Percentiles rank a stretch among this genome's conserved stretches.
Conservation (phyloP, 2,888 invertebrate species). For the Thera britannica region DNA sequence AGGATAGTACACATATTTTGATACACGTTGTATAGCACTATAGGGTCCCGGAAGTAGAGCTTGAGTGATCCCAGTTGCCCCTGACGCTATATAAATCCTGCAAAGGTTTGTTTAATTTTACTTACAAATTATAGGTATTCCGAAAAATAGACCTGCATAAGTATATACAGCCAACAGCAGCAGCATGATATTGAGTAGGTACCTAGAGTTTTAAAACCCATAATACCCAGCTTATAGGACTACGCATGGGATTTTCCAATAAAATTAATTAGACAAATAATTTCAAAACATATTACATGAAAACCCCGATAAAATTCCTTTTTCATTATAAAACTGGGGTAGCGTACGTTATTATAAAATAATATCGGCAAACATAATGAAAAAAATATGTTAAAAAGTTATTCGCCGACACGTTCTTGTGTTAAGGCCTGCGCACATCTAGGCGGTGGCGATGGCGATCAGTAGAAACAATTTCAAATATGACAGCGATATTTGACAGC, state of each 20-base stretch:
- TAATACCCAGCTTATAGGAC: conserved; percentile 5
- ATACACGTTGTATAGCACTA: too few relatives aligned
- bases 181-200: too few relatives aligned
- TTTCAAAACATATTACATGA: conserved; percentile 7
- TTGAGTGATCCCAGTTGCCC: too few relatives aligned
- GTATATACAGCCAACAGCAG: too few relatives aligned
- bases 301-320: background rate
- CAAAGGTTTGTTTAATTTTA: too few relatives aligned
- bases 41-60: too few relatives aligned
- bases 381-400: conserved; percentile 28
- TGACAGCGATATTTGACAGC: too few relatives aligned
- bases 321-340: conserved; percentile 8
- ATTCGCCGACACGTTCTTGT: conserved; percentile 41
- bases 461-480: too few relatives aligned
- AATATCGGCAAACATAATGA: conserved; percentile 18
- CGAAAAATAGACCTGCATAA: background rate
- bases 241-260: background rate
- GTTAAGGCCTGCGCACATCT: background rate
- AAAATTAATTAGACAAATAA: conserved; percentile 13
- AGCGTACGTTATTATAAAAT: conserved; percentile 20
- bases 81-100: too few relatives aligned
- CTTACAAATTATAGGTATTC: background rate
- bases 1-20: too few relatives aligned
- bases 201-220: background rate
- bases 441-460: too few relatives aligned